These are phyloP conservation scores for Diarsia brunnea DNA, from an alignment of 2,888 invertebrate species.

Conservation along the genomic window DNA sequence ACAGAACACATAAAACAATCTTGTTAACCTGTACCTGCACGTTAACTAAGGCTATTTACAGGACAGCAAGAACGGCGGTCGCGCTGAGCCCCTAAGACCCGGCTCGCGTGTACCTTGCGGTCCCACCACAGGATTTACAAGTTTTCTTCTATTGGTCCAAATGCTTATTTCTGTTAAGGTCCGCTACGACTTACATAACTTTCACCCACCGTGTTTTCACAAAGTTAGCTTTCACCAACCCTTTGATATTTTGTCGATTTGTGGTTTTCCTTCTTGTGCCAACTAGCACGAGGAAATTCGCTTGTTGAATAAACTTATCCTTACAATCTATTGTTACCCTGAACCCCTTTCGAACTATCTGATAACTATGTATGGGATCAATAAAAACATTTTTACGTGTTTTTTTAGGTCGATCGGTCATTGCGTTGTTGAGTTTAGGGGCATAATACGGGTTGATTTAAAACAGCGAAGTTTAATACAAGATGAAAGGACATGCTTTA, in stretches of 20 bases:
- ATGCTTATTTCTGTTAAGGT: slow-evolving; percentile 82
- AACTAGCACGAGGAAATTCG: slow-evolving; percentile 64
- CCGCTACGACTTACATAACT: slow-evolving; percentile 76
- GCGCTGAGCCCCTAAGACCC: slow-evolving; percentile 74
- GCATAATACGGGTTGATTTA: slow-evolving; percentile 46
- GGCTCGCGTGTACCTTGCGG: slow-evolving; percentile 83
- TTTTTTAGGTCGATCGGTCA: slow-evolving; percentile 43
- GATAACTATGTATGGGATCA: slow-evolving; percentile 65
- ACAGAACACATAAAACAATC: slow-evolving; percentile 64
- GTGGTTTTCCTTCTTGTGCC: slow-evolving; percentile 73
- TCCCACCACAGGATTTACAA: slow-evolving; percentile 84
- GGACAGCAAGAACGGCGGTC: slow-evolving; percentile 72
- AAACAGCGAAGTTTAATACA: slow-evolving; percentile 59
- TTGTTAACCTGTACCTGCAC: slow-evolving; percentile 65
- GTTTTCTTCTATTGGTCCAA: slow-evolving; percentile 86
- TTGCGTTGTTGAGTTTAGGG: slow-evolving; percentile 30
- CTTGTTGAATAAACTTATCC: slow-evolving; percentile 69
- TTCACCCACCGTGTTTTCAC: slow-evolving; percentile 75
- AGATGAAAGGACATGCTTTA: slow-evolving; percentile 78
- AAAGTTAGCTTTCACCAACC: slow-evolving; percentile 76
- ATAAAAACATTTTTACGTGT: slow-evolving; percentile 58
- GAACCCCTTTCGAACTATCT: slow-evolving; percentile 62
- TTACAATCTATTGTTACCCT: slow-evolving; percentile 64
- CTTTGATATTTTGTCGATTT: slow-evolving; percentile 80
- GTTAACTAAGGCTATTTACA: slow-evolving; percentile 75